These are phyloP conservation scores for Poecilia gillii DNA, from an alignment of 2,797 vertebrate genomes.

Conservation along the genomic window DNA sequence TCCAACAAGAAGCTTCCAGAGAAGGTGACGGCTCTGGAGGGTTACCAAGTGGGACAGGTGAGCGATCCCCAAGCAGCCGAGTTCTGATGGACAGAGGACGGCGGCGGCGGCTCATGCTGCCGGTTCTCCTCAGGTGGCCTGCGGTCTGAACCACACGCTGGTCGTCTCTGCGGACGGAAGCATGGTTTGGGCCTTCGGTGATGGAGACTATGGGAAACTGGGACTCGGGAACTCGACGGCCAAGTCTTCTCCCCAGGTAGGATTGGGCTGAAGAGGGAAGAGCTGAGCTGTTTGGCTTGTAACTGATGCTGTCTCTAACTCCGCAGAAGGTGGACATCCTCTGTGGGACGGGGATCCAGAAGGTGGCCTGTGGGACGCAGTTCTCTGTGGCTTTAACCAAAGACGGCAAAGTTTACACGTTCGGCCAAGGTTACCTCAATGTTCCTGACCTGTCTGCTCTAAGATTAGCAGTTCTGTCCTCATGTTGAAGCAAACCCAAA, in stretches of 20 bases:
- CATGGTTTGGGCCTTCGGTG: slow-evolving; percentile 86
- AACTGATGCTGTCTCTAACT: background rate
- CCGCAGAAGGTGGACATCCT: slow-evolving; percentile 82
- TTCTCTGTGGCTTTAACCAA: slow-evolving; percentile 84
- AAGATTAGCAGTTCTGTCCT: background rate
- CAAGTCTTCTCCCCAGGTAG: slow-evolving; percentile 86
- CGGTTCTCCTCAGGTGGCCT: slow-evolving; percentile 77
- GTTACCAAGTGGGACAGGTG: slow-evolving; percentile 84
- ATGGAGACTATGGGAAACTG: slow-evolving; percentile 87
- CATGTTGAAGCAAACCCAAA: background rate
- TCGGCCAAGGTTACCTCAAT: slow-evolving; percentile 79
- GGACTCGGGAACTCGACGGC: slow-evolving; percentile 85
- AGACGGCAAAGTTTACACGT: slow-evolving; percentile 83
- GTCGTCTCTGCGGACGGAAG: slow-evolving; percentile 82
- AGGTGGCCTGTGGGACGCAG: slow-evolving; percentile 84
- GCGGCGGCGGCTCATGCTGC: background rate
- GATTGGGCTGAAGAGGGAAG: background rate
- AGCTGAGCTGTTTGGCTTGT: background rate
- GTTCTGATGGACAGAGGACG: background rate
- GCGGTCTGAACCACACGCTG: slow-evolving; percentile 85
- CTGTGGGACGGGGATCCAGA: slow-evolving; percentile 82
- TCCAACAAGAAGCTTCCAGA: slow-evolving; percentile 87
- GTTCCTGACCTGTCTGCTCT: background rate
- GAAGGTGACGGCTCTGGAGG: slow-evolving; percentile 83
- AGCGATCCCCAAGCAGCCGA: background rate